These are phyloP conservation scores for Apis florea DNA, from an alignment of 1,140 invertebrate genomes.

Conservation along the genomic window DNA sequence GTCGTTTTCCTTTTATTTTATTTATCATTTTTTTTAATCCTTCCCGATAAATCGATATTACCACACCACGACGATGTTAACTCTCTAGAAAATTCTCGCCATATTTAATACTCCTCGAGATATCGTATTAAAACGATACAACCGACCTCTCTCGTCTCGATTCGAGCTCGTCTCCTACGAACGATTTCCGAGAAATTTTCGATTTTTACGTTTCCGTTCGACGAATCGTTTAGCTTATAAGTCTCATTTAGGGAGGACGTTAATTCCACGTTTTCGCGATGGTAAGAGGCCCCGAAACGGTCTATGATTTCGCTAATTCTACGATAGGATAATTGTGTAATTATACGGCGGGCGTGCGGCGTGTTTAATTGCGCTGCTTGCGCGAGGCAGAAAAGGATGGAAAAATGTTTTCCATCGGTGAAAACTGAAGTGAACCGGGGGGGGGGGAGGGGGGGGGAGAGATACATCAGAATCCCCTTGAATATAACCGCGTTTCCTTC, in stretches of 20 bases:
- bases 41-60: conserved; percentile 10
- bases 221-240: not conserved
- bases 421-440: conserved; percentile 23
- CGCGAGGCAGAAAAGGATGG: not conserved
- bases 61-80: not conserved
- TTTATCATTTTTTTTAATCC: not conserved
- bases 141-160: not conserved
- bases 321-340: conserved; percentile 11
- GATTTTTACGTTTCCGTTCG: not conserved
- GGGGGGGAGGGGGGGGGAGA: too few relatives aligned
- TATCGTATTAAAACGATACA: not conserved
- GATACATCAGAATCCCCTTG: not conserved
- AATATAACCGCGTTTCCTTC: conserved; percentile 14
- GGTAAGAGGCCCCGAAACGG: too few relatives aligned
- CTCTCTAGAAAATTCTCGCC: not conserved
- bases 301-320: conserved; percentile 1
- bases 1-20: not conserved
- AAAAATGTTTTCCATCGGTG: conserved; percentile 28
- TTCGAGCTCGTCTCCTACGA: not conserved
- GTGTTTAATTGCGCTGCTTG: conserved; percentile 13
- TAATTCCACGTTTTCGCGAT: not conserved
- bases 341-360: not conserved
- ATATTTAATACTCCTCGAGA: not conserved
- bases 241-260: not conserved
- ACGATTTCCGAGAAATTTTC: not conserved